A percentile compares a stretch with the other conserved stretches of the same genome.
Conservation (phyloP, 2,888 invertebrate species). For the Nasonovia ribisnigri region DNA sequence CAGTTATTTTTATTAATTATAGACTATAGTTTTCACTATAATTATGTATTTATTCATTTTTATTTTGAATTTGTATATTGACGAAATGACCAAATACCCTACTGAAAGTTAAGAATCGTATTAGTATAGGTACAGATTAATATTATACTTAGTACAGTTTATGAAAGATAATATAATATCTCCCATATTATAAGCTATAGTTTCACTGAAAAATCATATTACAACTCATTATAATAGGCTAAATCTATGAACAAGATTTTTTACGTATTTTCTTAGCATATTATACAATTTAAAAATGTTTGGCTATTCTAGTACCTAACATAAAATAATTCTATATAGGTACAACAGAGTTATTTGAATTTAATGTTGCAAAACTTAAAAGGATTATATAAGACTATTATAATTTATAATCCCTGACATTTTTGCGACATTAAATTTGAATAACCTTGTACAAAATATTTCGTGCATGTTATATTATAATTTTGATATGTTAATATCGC, state of each 20-base stretch:
- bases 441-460: conserved; percentile 35
- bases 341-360: conserved; percentile 9
- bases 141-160: neutral
- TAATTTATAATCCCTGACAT: conserved; percentile 38
- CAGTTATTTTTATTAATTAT: neutral
- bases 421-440: conserved; percentile 48
- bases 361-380: conserved; percentile 32
- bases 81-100: neutral
- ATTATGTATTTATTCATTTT: neutral
- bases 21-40: neutral
- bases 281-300: neutral
- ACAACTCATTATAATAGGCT: neutral
- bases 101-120: neutral
- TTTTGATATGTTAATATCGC: conserved; percentile 36
- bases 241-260: neutral
- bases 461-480: conserved; percentile 21
- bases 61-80: neutral
- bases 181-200: neutral
- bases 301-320: neutral
- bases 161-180: neutral
- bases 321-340: neutral
- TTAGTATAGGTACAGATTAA: neutral
- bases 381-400: conserved; percentile 39
- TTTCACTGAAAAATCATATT: neutral
- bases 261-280: neutral